phyloP scores from a whole-genome alignment of 2,797 vertebrate genomes.

The Podargus strigoides region DNA sequence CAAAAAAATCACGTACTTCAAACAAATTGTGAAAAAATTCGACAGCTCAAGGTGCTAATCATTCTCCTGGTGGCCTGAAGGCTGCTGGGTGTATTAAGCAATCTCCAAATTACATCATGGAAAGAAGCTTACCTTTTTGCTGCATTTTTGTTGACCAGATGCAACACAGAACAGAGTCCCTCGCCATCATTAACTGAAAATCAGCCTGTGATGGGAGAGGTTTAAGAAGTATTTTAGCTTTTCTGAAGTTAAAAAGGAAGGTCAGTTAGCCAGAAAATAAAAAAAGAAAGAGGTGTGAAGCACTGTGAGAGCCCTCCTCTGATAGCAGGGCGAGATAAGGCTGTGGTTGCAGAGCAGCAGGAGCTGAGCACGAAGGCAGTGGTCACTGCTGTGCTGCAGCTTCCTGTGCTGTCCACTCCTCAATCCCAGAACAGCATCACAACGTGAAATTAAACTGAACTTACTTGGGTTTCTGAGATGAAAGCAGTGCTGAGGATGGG shows the following conservation, averaged over 20 bases:
- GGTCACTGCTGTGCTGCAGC: not conserved
- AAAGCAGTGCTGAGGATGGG: not conserved
- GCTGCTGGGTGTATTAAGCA: not conserved
- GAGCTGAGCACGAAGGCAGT: not conserved
- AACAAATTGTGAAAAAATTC: not conserved
- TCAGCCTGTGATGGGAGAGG: not conserved
- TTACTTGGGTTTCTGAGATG: not conserved
- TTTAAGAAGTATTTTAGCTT: not conserved
- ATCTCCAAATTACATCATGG: not conserved
- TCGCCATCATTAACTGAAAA: no score
- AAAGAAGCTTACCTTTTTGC: not conserved
- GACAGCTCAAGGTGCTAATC: rapidly evolving
- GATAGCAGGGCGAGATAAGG: not conserved
- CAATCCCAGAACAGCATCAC: not conserved
- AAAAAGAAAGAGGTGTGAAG: not conserved
- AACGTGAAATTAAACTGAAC: not conserved
- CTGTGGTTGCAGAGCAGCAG: constrained; percentile 9
- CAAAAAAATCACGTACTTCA: not conserved
- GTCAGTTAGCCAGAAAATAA: not conserved
- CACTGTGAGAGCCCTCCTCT: not conserved
- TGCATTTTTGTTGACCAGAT: not conserved
- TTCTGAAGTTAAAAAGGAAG: not conserved
- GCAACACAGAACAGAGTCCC: not conserved
- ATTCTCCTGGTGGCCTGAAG: not conserved
- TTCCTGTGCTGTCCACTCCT: not conserved